A percentile compares a stretch with the other conserved stretches of the same genome.
Conservation (phyloP, 2,797 vertebrate species). For the Trichosurus vulpecula region DNA sequence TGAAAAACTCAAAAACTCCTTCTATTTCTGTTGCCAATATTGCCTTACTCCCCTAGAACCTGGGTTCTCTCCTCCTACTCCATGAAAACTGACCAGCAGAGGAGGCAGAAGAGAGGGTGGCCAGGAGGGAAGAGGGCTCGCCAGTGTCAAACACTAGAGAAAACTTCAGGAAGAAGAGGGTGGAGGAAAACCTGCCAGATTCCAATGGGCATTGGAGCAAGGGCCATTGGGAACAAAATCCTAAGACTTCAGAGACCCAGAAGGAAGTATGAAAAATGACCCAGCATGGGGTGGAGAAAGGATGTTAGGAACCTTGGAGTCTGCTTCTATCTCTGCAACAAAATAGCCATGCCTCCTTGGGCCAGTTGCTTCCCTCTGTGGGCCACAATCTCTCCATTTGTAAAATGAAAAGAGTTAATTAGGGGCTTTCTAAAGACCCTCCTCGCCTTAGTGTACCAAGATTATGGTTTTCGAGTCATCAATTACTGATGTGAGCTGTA, state of each 20-base stretch:
- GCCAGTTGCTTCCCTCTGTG: not conserved
- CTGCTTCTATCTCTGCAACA: not conserved
- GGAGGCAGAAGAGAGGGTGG: not conserved
- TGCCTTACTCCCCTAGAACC: constrained; percentile 3
- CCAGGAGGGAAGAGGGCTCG: not conserved
- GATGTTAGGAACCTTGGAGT: not conserved
- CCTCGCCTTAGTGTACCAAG: not conserved
- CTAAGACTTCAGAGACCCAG: not conserved
- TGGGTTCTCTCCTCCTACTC: not conserved
- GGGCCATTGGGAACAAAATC: not conserved
- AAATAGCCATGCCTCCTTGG: not conserved
- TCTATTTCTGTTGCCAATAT: constrained; percentile 21
- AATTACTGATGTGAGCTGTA: not conserved
- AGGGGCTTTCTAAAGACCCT: not conserved
- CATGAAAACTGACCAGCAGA: not conserved
- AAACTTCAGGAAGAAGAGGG: not conserved
- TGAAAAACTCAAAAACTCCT: constrained; percentile 12
- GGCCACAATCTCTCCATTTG: not conserved
- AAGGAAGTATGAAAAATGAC: not conserved
- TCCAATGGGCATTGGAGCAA: not conserved
- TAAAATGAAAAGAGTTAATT: not conserved
- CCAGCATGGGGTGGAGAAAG: not conserved
- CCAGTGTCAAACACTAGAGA: rapidly evolving
- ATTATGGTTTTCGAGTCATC: not conserved
- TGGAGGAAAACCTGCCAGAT: not conserved